Evolutionary conservation across 2,113 vertebrate species (phyloP), one percentile per base, ranked within the genome.

Genomic region (Sander vitreus): DNA sequence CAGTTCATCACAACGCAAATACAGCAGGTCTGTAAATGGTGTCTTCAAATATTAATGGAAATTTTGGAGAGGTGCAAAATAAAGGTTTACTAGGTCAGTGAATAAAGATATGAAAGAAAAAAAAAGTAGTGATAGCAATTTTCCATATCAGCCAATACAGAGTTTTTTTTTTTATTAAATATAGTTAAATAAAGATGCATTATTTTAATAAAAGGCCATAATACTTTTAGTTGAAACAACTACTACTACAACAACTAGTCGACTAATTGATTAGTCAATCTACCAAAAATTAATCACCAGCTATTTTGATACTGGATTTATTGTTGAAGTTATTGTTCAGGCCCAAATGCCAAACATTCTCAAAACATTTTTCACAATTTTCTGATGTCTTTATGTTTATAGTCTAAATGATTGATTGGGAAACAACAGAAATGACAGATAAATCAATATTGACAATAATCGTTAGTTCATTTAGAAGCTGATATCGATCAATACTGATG

Each of bases 41-140:
- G 2, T 73, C 45, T 72, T 89, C 43, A 90, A 91, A 85, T 86
- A 89, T 92, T 87, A 23, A 87, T 88, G 86, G 51, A 9, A 54
- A 27, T 36, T 76, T 67, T 50, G 51, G 43, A 68, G 66, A 6
- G 45, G 11, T 36, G n/a, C 16, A 11, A 71, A 59, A 72, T 45
- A 45, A 25, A 53, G 73, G 66, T 74, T 63, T 25, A 71, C 58
- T 0, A 5, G 45, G 33, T 72, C 55, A 77, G 65, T 6, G 57
- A 55, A 19, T 14, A 15, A 54, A 33, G n/a, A 27, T 21, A 39
- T 63, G 2, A n/a, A 25, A 65, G 43, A 9, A 57, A 3, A 59
- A 47, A 25, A 60, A 53, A 30, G 11, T 19, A 4, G 11, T 39
- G 39, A 39, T 39, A 39, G 39, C 9, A 10, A 39, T 39, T 10